phyloP scores from a whole-genome alignment of 1,140 invertebrate genomes.

The Saccostrea echinata region DNA sequence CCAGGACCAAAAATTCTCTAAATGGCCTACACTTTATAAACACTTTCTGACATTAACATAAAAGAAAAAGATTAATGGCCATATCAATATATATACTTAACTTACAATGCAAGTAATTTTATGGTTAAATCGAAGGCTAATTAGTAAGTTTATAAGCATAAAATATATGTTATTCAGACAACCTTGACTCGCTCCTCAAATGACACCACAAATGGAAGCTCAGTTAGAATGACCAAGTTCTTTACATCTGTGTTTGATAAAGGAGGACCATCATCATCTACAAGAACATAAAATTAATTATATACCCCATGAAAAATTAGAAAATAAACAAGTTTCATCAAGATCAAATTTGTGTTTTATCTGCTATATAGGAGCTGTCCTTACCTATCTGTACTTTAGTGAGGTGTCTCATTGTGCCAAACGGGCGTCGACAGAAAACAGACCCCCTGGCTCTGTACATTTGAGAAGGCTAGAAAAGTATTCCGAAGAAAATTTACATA shows the following conservation, averaged over 20 bases:
- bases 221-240: slow-evolving; percentile 91
- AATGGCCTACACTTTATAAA: no score
- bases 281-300: slow-evolving; percentile 38
- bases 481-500: background rate
- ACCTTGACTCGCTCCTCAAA: slow-evolving; percentile 91
- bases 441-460: slow-evolving; percentile 71
- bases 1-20: no score
- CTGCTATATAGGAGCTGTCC: background rate
- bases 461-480: slow-evolving; percentile 69
- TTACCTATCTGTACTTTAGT: slow-evolving; percentile 68
- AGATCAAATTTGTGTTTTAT: background rate
- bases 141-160: background rate
- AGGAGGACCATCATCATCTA: slow-evolving; percentile 87
- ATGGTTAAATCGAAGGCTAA: no score
- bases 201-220: slow-evolving; percentile 95
- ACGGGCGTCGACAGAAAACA: slow-evolving; percentile 71
- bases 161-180: slow-evolving; percentile 34
- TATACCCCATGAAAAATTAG: background rate
- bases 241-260: slow-evolving; percentile 93
- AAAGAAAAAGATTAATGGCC: no score
- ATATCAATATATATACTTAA: no score
- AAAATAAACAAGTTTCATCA: background rate
- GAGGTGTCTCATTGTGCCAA: slow-evolving; percentile 71
- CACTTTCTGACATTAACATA: no score
- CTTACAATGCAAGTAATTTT: no score